Evolutionary conservation across 2,888 invertebrate species (phyloP).

Genomic region (Pseudococcus longispinus): DNA sequence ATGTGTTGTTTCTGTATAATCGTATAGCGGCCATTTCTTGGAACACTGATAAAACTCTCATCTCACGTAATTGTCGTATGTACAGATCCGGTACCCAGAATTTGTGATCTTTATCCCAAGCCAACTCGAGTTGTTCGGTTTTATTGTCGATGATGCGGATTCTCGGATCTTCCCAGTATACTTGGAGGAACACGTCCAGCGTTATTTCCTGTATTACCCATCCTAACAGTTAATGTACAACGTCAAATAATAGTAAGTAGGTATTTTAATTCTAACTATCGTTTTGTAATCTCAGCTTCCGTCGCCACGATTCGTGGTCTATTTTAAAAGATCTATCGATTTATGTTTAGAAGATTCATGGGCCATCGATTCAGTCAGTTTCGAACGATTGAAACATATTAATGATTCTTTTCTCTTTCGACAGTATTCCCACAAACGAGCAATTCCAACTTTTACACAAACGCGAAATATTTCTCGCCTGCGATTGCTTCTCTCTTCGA

Average conservation of each 20-base stretch:
- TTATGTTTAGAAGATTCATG: no score
- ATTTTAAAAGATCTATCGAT: no score
- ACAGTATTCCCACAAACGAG: no score
- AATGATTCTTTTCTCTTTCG: no score
- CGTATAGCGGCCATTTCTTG: slow-evolving; percentile 72
- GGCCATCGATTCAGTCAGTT: no score
- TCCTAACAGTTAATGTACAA: slow-evolving; percentile 54
- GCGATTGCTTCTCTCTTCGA: no score
- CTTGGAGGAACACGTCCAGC: slow-evolving; percentile 71
- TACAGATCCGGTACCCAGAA: slow-evolving; percentile 72
- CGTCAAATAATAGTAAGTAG: slow-evolving; percentile 27
- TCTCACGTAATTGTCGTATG: slow-evolving; percentile 71
- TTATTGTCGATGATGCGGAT: slow-evolving; percentile 63
- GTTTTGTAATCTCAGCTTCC: not conserved
- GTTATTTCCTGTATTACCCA: slow-evolving; percentile 68
- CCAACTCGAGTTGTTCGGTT: slow-evolving; percentile 62
- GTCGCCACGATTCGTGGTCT: no score
- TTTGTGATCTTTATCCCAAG: slow-evolving; percentile 61
- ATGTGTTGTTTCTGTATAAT: slow-evolving; percentile 70
- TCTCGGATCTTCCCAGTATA: slow-evolving; percentile 70
- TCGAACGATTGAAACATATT: no score
- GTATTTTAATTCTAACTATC: not conserved
- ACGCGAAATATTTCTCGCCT: no score
- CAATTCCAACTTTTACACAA: no score
- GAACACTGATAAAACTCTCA: slow-evolving; percentile 69